Conservation (phyloP, 1,140 invertebrate species). For the Pachypsylla venusta region DNA sequence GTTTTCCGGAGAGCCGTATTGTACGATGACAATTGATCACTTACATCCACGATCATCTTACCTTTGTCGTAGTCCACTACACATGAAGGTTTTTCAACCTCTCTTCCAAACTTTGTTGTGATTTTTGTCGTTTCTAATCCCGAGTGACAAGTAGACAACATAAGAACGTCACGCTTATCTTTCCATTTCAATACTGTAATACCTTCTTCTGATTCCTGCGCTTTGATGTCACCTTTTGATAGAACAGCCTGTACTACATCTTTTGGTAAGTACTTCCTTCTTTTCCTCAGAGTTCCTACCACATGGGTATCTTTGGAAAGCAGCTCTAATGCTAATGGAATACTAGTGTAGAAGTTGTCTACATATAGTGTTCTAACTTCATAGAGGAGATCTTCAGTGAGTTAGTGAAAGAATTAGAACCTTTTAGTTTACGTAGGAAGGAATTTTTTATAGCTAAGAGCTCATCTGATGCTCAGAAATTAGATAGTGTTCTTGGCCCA, state of each 20-base stretch:
- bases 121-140: conserved; percentile 14
- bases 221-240: conserved; percentile 27
- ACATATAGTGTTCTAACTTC: conserved; percentile 24
- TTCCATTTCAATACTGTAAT: conserved; percentile 32
- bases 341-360: conserved; percentile 30
- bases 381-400: conserved; percentile 22
- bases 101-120: conserved; percentile 13
- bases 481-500: too few relatives aligned
- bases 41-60: conserved; percentile 28
- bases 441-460: too few relatives aligned
- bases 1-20: conserved; percentile 27
- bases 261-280: conserved; percentile 28
- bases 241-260: conserved; percentile 28
- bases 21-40: conserved; percentile 30
- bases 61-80: conserved; percentile 29
- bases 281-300: conserved; percentile 31
- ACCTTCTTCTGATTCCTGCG: conserved; percentile 29
- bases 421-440: too few relatives aligned
- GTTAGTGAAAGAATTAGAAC: too few relatives aligned
- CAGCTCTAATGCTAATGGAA: conserved; percentile 29
- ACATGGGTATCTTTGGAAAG: conserved; percentile 32
- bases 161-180: conserved; percentile 29
- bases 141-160: conserved; percentile 31
- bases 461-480: too few relatives aligned
- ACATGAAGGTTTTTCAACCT: conserved; percentile 25